Percentiles rank a stretch among this genome's conserved stretches.
These are phyloP conservation scores for Brenthis daphne DNA, from an alignment of 2,888 invertebrate species.

Conservation along the genomic window DNA sequence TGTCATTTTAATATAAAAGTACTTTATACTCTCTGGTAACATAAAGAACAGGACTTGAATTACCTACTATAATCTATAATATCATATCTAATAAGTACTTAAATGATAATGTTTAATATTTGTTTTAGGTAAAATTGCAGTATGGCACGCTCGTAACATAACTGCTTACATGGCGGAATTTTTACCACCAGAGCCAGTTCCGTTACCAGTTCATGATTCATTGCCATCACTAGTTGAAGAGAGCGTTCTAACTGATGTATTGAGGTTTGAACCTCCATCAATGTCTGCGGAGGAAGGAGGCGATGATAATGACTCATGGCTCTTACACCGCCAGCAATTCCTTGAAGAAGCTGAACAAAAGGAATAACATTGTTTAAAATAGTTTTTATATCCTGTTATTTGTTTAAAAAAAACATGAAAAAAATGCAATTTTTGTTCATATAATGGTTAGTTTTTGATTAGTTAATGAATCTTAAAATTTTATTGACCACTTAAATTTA, in stretches of 20 bases:
- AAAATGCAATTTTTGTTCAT: neutral
- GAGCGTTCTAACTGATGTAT: slow-evolving; percentile 62
- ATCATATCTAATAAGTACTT: neutral
- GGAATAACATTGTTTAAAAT: slow-evolving; percentile 35
- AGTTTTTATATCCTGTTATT: neutral
- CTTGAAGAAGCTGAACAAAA: slow-evolving; percentile 65
- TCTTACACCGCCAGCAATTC: slow-evolving; percentile 70
- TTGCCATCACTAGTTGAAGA: slow-evolving; percentile 75
- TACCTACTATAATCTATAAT: too few species aligned
- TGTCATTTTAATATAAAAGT: too few species aligned
- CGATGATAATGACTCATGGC: slow-evolving; percentile 70
- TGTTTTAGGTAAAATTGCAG: slow-evolving; percentile 71
- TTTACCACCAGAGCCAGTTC: slow-evolving; percentile 86
- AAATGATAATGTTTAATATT: neutral
- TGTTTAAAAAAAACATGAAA: neutral
- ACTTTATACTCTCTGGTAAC: too few species aligned
- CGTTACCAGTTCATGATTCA: slow-evolving; percentile 85
- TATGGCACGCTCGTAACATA: slow-evolving; percentile 87
- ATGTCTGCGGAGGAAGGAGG: slow-evolving; percentile 60
- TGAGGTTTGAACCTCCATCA: slow-evolving; percentile 69
- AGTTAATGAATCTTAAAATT: too few species aligned
- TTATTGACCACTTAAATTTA: too few species aligned
- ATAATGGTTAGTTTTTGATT: neutral
- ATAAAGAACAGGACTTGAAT: too few species aligned
- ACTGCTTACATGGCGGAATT: slow-evolving; percentile 86